Evolutionary conservation across 2,888 invertebrate genomes (phyloP).

Genomic region (Caenorhabditis doughertyi): DNA sequence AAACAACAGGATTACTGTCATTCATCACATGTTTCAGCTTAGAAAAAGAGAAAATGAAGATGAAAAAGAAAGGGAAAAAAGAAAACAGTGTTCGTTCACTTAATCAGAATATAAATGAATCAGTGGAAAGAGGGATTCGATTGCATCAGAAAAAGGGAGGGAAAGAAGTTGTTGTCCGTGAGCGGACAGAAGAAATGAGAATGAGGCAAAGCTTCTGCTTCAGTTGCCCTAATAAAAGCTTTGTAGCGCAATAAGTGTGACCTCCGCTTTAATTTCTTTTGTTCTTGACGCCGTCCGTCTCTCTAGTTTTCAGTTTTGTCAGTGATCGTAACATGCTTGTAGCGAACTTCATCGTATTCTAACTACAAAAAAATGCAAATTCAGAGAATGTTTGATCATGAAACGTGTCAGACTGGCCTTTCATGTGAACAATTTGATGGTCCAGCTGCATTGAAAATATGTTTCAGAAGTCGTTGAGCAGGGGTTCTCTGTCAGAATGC

Average conservation of each 20-base stretch:
- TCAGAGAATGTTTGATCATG: conserved; percentile 11
- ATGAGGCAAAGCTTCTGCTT: conserved; percentile 33
- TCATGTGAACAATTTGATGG: neutral
- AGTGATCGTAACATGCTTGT: conserved; percentile 56
- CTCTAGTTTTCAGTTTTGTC: conserved; percentile 48
- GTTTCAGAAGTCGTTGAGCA: no score
- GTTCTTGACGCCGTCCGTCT: conserved; percentile 53
- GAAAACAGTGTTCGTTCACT: conserved; percentile 6
- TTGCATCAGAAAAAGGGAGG: conserved; percentile 42
- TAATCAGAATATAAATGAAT: conserved; percentile 24
- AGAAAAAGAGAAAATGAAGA: conserved; percentile 6
- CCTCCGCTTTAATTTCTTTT: conserved; percentile 64
- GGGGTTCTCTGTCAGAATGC: no score
- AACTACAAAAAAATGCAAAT: conserved; percentile 42
- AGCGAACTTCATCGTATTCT: conserved; percentile 42
- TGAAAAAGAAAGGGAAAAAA: neutral
- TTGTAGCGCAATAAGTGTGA: conserved; percentile 63
- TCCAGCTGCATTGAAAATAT: no score
- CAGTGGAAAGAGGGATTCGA: conserved; percentile 19
- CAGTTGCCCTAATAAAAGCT: conserved; percentile 50
- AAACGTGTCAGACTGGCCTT: neutral
- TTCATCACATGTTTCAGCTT: neutral
- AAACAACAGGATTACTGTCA: neutral
- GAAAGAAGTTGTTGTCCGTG: conserved; percentile 49
- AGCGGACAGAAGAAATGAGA: conserved; percentile 11